These are phyloP conservation scores for Hyalella azteca DNA, from an alignment of 2,888 invertebrate genomes.

Conservation along the genomic window DNA sequence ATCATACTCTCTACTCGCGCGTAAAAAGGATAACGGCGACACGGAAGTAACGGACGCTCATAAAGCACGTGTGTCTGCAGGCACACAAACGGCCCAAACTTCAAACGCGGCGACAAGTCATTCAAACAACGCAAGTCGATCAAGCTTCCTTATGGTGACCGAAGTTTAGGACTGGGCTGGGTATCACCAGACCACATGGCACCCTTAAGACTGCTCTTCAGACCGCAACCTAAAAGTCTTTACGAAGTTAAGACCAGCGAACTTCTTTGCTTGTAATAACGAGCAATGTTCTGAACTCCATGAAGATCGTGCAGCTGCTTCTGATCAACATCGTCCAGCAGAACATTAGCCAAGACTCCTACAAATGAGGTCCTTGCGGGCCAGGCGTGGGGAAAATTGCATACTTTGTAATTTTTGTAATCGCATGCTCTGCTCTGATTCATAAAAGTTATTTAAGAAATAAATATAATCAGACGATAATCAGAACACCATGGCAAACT, in stretches of 20 bases:
- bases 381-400: too few relatives aligned
- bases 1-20: too few relatives aligned
- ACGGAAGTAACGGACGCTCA: background rate
- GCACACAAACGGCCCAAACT: background rate
- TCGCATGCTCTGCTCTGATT: too few relatives aligned
- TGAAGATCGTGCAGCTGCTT: too few relatives aligned
- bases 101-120: background rate
- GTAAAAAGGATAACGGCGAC: background rate
- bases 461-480: too few relatives aligned
- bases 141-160: background rate
- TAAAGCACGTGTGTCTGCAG: background rate
- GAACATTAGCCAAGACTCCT: too few relatives aligned
- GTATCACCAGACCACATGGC: constrained; percentile 10
- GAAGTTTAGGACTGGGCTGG: constrained; percentile 4
- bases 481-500: too few relatives aligned
- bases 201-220: constrained; percentile 2
- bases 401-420: too few relatives aligned
- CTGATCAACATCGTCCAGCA: too few relatives aligned
- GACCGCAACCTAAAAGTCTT: constrained; percentile 18
- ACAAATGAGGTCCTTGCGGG: too few relatives aligned
- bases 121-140: constrained; percentile 21
- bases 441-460: too few relatives aligned
- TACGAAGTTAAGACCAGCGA: background rate
- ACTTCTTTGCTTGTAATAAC: constrained; percentile 15
- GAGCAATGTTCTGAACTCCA: constrained; percentile 18